Conservation (phyloP, 2,113 vertebrate genomes). For the Bubo bubo region DNA sequence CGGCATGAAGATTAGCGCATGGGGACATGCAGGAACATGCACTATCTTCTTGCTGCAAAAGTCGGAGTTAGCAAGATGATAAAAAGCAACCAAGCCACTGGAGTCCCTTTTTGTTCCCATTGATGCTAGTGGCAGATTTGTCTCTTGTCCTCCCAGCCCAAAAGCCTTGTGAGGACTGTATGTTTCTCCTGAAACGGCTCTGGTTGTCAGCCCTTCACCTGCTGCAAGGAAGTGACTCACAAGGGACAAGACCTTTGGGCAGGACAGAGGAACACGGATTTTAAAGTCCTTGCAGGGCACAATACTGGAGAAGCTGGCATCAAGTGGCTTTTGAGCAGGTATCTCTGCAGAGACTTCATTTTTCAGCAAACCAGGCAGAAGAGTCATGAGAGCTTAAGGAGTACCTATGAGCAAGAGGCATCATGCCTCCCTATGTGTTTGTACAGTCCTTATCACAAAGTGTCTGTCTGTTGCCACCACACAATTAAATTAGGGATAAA, state of each 20-base stretch:
- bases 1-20: neutral
- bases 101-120: neutral
- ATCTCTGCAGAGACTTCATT: neutral
- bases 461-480: neutral
- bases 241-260: neutral
- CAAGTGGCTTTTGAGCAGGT: neutral
- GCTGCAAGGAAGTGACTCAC: neutral
- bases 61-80: neutral
- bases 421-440: fast-evolving
- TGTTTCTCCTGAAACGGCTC: neutral
- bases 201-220: neutral
- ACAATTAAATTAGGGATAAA: neutral
- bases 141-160: neutral
- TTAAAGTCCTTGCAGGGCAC: neutral
- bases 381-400: neutral
- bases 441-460: neutral
- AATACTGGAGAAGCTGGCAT: neutral
- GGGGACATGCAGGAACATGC: neutral
- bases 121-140: neutral
- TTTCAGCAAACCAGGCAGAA: neutral
- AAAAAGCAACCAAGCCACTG: neutral
- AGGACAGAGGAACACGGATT: neutral
- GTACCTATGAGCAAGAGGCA: neutral
- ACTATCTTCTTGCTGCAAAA: neutral
- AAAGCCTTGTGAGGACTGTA: neutral